These are phyloP conservation scores for Capreolus pygargus DNA, from an alignment of 2,113 vertebrate genomes.

Conservation along the genomic window DNA sequence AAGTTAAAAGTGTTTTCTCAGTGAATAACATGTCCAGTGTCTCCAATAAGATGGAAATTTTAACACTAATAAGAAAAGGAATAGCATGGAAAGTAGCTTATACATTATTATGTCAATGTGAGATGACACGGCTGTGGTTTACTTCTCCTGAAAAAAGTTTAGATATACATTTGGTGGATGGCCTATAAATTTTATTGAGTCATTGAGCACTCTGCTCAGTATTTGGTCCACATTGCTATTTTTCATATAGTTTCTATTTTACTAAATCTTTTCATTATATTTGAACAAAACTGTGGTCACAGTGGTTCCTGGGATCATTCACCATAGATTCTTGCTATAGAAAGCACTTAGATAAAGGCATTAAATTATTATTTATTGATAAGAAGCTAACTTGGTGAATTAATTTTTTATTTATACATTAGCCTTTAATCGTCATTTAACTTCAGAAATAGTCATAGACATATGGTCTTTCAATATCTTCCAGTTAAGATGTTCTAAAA, in stretches of 20 bases:
- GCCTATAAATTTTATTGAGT: conserved; percentile 30
- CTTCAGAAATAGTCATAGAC: conserved; percentile 64
- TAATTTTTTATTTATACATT: conserved; percentile 75
- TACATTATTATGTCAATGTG: background rate
- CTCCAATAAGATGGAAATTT: background rate
- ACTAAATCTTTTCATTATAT: conserved; percentile 52
- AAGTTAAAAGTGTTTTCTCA: conserved; percentile 1
- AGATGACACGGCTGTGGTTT: background rate
- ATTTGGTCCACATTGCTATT: conserved; percentile 16
- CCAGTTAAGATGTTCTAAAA: conserved; percentile 69
- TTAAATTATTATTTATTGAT: conserved; percentile 75
- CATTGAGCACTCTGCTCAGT: background rate
- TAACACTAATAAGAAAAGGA: background rate
- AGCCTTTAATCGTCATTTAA: conserved; percentile 73
- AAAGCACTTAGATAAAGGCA: conserved; percentile 68
- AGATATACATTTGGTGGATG: conserved; percentile 6
- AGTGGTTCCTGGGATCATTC: conserved; percentile 29
- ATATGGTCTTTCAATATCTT: conserved; percentile 60
- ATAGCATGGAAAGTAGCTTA: background rate
- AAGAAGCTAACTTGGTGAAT: conserved; percentile 62
- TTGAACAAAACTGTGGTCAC: conserved; percentile 41
- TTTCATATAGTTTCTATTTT: conserved; percentile 36
- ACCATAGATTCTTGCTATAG: conserved; percentile 9
- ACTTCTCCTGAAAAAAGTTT: background rate
- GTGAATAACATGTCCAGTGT: background rate